Percentiles rank a stretch among this genome's conserved stretches.
Conservation (phyloP, 2,797 vertebrate species). For the Tangara arthus region DNA sequence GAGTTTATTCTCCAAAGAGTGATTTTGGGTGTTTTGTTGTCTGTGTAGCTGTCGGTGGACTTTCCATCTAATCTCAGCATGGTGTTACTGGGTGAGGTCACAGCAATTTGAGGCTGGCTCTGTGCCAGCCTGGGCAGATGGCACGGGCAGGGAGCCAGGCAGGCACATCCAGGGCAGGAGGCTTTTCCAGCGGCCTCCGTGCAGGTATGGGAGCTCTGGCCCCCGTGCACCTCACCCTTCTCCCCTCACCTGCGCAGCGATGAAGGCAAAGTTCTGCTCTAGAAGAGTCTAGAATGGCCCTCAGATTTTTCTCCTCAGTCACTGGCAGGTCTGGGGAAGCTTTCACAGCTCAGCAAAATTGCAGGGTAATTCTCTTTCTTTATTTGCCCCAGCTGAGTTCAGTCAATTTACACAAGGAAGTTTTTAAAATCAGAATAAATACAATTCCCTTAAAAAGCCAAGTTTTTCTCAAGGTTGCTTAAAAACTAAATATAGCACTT, state of each 20-base stretch:
- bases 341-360: not conserved
- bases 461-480: not conserved
- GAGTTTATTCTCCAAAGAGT: not conserved
- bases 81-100: not conserved
- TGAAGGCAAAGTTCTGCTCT: not conserved
- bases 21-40: not conserved
- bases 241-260: rapidly evolving
- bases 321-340: not conserved
- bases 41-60: not conserved
- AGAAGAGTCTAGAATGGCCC: not conserved
- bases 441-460: not conserved
- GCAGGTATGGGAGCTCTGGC: not conserved
- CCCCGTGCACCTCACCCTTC: rapidly evolving
- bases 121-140: constrained; percentile 6
- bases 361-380: not conserved
- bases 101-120: not conserved
- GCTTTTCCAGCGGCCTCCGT: not conserved
- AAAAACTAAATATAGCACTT: not conserved
- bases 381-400: not conserved
- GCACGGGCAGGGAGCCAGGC: not conserved
- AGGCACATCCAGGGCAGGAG: not conserved
- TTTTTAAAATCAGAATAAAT: not conserved
- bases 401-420: not conserved
- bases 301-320: not conserved
- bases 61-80: not conserved